Base-by-base conservation (phyloP, 1,140 invertebrate genomes). In the Hycleus cichorii region DNA sequence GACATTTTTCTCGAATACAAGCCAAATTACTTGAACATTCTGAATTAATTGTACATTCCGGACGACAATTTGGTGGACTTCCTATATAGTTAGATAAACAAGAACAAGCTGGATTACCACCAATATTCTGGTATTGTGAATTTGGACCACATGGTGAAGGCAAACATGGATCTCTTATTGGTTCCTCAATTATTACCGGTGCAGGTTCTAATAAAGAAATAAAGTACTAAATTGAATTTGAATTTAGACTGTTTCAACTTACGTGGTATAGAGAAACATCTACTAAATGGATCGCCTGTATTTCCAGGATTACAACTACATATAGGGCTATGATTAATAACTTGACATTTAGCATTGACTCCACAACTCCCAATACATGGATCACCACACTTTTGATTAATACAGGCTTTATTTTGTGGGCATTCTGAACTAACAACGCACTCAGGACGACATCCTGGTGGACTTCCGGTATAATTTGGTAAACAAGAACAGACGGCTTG, bases 101-200 rank as follows among this genome's bases (percentile, higher is more conserved):
- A 44, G 86, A 81, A 67, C 87, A 89, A 26, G 83, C 81, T 0
- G 83, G 75, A 58, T 77, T 74, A 38, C 75, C 76, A 63, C 79
- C 80, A 51, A 78, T 64, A 46, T 80, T 77, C 54, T 78, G 76
- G 65, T 85, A 89, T 63, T 81, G 74, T 4, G 85, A 82, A 72
- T 84, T 79, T 11, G 83, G 80, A 7, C 84, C 84, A 65, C 84
- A 86, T n/a, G 83, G 83, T 63, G 79, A 83, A 24, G 84, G 84
- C 53, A 80, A 64, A 68, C 86, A 90, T 26, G 87, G 86, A 72
- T 89, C 64, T 11, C 73, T 72, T 3, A 77, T 66, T 43, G 72
- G 69, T 57, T 64, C 54, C 11, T 74, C 49, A 4, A 60, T 50
- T 26, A 46, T 24, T 39, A 49, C 62, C 71, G 75, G 59, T 72